Conservation (phyloP, 2,888 invertebrate species). For the Cantharis lateralis region DNA sequence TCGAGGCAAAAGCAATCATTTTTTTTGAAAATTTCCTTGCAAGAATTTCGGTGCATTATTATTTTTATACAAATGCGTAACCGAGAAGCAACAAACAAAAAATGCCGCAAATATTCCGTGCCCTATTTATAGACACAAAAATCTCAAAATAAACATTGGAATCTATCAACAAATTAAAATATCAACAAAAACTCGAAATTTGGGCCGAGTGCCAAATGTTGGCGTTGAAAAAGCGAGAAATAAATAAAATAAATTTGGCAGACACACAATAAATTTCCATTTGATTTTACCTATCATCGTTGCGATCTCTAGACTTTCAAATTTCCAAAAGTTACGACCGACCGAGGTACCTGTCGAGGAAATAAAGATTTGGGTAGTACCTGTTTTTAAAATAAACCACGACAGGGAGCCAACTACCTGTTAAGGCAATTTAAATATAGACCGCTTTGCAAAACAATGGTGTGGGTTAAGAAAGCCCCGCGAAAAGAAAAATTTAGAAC, state of each 20-base stretch:
- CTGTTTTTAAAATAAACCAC: not conserved
- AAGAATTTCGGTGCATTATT: not conserved
- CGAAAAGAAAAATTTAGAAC: not conserved
- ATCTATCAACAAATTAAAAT: slow-evolving; percentile 1
- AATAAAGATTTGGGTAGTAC: not conserved
- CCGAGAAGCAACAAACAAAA: not conserved
- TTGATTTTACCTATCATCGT: not conserved
- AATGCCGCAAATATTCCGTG: not conserved
- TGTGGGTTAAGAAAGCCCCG: not conserved
- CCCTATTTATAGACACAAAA: not conserved
- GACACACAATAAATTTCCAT: not conserved
- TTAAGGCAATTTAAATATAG: not conserved
- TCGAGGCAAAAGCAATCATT: not conserved
- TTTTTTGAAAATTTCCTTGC: too few relatives aligned
- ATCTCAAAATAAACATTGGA: not conserved
- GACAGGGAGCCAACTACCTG: not conserved
- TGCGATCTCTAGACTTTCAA: not conserved
- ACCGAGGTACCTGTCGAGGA: not conserved
- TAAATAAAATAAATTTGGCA: not conserved
- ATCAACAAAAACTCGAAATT: not conserved
- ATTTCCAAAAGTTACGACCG: not conserved
- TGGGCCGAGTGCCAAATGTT: not conserved
- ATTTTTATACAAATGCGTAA: not conserved
- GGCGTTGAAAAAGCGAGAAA: not conserved
- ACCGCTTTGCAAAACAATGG: not conserved